Evolutionary conservation across 2,113 vertebrate genomes (phyloP), one percentile per base, ranked within the genome.

Genomic region (Andinoacara biseriatus): DNA sequence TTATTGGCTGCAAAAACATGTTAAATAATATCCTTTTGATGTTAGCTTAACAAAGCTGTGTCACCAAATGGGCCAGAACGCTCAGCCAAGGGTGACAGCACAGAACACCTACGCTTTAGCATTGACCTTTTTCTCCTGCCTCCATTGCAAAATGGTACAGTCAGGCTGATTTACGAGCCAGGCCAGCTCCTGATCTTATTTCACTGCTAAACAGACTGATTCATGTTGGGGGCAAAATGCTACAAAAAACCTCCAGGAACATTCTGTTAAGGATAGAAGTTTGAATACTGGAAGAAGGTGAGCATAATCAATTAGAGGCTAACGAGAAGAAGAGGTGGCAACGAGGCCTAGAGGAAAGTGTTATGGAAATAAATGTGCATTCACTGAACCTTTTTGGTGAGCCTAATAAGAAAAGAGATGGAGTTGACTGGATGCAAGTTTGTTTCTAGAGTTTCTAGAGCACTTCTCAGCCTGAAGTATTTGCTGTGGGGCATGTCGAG

Each of bases 11-110:
- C 65, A 85, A 85, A 90, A 83, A 90, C 87, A 87, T 84, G 84
- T 87, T 80, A 83, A 87, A 81, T 85, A 91, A 92, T 82, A 88
- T 86, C 49, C 54, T 76, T 86, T 86, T 89, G 75, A 90, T 78
- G 63, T 81, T 83, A 46, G 29, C 35, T 78, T 81, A 87, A 83
- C 84, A 92, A 90, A 88, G 83, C 43, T 7, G 7, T 67, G 57
- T 63, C 82, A 84, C 82, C 80, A 91, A 93, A 92, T 77, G 56
- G 57, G 24, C 46, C 10, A 35, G 79, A 43, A 81, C 43, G 62
- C 75, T 86, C 67, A 85, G 87, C 81, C 61, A 63, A 65, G 80
- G 67, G 86, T 86, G 88, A 89, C 77, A 78, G 65, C 76, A 57
- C 35, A 59, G 76, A 76, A 58, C 26, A 52, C 56, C 78, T 13